Evolutionary conservation across 2,888 invertebrate species (phyloP).

Genomic region (Euplexia lucipara): DNA sequence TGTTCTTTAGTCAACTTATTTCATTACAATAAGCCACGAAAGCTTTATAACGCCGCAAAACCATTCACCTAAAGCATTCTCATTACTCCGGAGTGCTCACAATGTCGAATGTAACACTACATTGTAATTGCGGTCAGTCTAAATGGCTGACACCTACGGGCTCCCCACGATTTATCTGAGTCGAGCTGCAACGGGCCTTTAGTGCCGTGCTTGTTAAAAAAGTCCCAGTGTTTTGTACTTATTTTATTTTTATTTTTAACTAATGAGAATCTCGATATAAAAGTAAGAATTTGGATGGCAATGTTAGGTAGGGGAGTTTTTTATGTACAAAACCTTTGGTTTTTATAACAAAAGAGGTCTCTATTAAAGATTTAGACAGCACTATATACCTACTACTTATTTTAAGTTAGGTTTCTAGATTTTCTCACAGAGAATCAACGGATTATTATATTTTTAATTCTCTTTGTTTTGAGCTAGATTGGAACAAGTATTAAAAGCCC

Average conservation of each 20-base stretch:
- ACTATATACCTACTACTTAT: too few relatives aligned
- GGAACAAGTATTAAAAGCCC: too few relatives aligned
- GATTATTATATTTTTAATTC: too few relatives aligned
- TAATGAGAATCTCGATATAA: constrained; percentile 75
- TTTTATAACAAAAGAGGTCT: too few relatives aligned
- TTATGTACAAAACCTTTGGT: background rate
- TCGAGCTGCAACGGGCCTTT: constrained; percentile 77
- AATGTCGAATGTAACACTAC: constrained; percentile 54
- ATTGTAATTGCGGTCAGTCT: constrained; percentile 73
- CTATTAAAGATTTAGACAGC: too few relatives aligned
- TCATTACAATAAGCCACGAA: constrained; percentile 31
- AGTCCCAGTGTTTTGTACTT: constrained; percentile 63
- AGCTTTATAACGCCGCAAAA: constrained; percentile 26
- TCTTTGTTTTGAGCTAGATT: too few relatives aligned
- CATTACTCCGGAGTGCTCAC: constrained; percentile 32
- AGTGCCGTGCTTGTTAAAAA: constrained; percentile 83
- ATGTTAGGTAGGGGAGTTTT: background rate
- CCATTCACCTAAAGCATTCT: constrained; percentile 30
- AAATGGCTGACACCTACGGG: constrained; percentile 80
- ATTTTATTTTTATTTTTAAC: constrained; percentile 72
- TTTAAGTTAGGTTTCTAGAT: too few relatives aligned
- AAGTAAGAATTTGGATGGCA: constrained; percentile 40
- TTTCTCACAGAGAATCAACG: too few relatives aligned
- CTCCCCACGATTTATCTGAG: constrained; percentile 82
- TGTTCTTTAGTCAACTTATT: constrained; percentile 9